Conservation (phyloP, 2,888 invertebrate genomes). For the Eudasyphora cyanicolor region DNA sequence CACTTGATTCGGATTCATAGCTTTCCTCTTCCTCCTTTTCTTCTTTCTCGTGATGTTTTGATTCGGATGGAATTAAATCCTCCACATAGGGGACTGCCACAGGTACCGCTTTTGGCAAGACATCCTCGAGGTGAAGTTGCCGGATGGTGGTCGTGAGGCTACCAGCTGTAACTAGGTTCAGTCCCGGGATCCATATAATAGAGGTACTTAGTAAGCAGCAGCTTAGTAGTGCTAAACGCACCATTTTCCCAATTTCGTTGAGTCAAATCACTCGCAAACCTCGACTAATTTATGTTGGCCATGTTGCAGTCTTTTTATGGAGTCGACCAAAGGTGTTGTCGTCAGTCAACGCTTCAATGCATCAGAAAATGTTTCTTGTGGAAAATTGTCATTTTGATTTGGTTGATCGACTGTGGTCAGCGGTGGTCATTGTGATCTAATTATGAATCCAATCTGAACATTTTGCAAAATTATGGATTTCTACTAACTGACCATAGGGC, state of each 20-base stretch:
- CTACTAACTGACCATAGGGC: neutral
- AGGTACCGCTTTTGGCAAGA: neutral
- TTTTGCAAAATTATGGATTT: neutral
- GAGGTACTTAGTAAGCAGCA: conserved; percentile 17
- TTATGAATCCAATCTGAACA: conserved; percentile 34
- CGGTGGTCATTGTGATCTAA: neutral
- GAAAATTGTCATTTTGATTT: conserved; percentile 21
- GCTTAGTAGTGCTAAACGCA: conserved; percentile 46
- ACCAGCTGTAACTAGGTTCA: conserved; percentile 37
- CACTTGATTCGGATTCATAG: conserved; percentile 83
- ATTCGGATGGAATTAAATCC: conserved; percentile 77
- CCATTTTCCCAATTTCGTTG: conserved; percentile 35
- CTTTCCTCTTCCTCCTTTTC: conserved; percentile 73
- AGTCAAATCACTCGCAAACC: neutral
- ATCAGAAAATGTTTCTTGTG: conserved; percentile 6
- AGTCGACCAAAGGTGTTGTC: neutral
- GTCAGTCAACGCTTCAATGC: conserved; percentile 28
- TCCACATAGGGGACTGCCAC: neutral
- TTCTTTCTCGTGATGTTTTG: conserved; percentile 75
- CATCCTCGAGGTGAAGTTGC: conserved; percentile 13
- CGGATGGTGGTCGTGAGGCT: conserved; percentile 45
- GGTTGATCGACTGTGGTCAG: conserved; percentile 6
- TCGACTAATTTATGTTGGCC: conserved; percentile 35
- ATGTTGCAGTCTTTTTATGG: conserved; percentile 55
- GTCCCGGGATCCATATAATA: conserved; percentile 2